phyloP scores from a whole-genome alignment of 2,113 vertebrate genomes.

The Coreoperca whiteheadi region DNA sequence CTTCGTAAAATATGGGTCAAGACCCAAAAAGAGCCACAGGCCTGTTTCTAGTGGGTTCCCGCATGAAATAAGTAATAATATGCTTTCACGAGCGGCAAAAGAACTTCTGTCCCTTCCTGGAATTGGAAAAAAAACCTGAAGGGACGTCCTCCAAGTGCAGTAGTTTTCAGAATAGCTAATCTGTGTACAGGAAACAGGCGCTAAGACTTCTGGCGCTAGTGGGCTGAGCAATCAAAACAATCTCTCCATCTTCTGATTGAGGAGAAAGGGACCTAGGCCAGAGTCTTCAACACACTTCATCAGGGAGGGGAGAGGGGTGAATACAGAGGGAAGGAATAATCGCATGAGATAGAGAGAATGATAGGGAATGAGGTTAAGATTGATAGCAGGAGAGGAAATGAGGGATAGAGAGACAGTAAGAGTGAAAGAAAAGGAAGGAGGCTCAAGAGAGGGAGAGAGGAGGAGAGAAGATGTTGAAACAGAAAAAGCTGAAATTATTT shows the following conservation, averaged over 20 bases:
- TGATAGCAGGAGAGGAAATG: conserved; percentile 12
- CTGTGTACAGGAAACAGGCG: conserved; percentile 76
- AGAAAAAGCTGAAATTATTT: not conserved
- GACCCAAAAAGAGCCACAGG: conserved; percentile 49
- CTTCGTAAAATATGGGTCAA: conserved; percentile 54
- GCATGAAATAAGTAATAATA: conserved; percentile 71
- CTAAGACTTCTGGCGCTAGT: conserved; percentile 76
- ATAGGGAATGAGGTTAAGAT: conserved; percentile 18
- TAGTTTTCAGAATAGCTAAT: conserved; percentile 71
- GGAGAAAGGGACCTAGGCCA: conserved; percentile 56
- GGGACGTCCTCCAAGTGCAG: conserved; percentile 58
- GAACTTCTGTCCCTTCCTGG: conserved; percentile 64
- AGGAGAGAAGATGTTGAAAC: not conserved
- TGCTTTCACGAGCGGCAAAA: conserved; percentile 52
- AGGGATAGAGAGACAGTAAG: not conserved
- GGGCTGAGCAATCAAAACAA: conserved; percentile 80
- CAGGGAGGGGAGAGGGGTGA: conserved; percentile 8
- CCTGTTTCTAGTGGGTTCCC: conserved; percentile 62
- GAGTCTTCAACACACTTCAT: conserved; percentile 55
- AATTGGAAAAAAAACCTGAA: conserved; percentile 41
- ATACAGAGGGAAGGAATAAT: conserved; percentile 30
- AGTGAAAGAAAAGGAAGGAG: not conserved
- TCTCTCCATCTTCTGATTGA: conserved; percentile 74
- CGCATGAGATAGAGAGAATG: conserved; percentile 21
- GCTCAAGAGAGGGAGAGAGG: not conserved